These are phyloP conservation scores for Neosalanx taihuensis DNA, from an alignment of 2,797 vertebrate genomes.

Conservation along the genomic window DNA sequence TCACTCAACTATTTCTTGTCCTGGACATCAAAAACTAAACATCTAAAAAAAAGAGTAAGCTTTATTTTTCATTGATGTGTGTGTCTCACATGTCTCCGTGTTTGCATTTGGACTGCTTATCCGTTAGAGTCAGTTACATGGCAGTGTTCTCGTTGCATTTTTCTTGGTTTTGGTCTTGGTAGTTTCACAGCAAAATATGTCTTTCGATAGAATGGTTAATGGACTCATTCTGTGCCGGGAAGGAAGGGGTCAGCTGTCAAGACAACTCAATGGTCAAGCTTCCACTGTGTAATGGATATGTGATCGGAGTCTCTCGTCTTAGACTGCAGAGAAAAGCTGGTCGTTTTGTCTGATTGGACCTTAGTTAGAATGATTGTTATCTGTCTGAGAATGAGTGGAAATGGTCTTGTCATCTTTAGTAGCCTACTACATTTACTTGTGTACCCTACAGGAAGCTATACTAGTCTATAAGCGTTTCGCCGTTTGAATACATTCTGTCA, in stretches of 20 bases:
- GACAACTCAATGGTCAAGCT: not conserved
- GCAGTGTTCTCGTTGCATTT: slow-evolving; percentile 15
- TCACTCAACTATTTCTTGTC: not conserved
- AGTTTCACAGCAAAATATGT: slow-evolving; percentile 18
- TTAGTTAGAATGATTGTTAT: slow-evolving; percentile 43
- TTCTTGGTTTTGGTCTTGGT: not conserved
- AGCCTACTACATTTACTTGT: too few species aligned
- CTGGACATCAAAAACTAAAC: slow-evolving; percentile 39
- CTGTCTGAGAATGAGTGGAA: slow-evolving; percentile 30
- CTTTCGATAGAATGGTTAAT: slow-evolving; percentile 66
- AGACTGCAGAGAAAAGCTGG: slow-evolving; percentile 19
- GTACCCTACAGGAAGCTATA: not conserved
- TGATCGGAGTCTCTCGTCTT: not conserved
- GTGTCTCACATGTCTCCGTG: not conserved
- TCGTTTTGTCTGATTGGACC: slow-evolving; percentile 38
- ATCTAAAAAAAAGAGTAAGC: slow-evolving; percentile 49
- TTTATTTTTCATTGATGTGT: not conserved
- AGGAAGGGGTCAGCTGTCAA: not conserved
- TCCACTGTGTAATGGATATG: not conserved
- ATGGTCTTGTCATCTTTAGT: slow-evolving; percentile 51
- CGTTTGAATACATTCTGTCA: not conserved
- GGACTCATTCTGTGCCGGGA: slow-evolving; percentile 26
- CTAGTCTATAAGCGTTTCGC: too few species aligned
- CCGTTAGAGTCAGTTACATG: slow-evolving; percentile 23
- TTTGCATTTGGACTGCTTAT: not conserved